Evolutionary conservation across 2,113 vertebrate genomes (phyloP).

Genomic region (Heptranchias perlo): DNA sequence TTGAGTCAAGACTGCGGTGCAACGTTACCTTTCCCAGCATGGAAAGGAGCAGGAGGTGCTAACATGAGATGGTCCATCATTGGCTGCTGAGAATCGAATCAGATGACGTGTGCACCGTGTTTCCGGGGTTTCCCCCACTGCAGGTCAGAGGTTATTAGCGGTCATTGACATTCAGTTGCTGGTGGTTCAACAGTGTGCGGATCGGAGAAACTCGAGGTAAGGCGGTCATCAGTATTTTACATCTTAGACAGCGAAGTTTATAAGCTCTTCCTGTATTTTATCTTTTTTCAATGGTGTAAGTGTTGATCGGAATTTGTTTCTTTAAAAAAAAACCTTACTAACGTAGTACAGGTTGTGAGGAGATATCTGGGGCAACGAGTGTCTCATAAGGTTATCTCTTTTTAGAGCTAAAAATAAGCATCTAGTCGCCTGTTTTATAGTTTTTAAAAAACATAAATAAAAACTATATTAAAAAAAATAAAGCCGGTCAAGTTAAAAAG

Average conservation of each 20-base stretch:
- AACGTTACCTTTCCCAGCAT: too few relatives aligned
- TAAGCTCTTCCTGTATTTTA: too few relatives aligned
- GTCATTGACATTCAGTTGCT: conserved; percentile 39
- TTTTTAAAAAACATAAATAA: too few relatives aligned
- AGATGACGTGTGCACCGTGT: conserved; percentile 40
- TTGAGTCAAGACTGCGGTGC: too few relatives aligned
- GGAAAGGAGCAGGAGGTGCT: not conserved
- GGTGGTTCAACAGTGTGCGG: not conserved
- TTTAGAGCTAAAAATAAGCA: too few relatives aligned
- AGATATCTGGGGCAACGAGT: not conserved
- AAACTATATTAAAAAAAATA: too few relatives aligned
- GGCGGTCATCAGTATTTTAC: not conserved
- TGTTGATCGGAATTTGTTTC: not conserved
- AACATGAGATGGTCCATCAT: not conserved
- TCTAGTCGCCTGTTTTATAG: too few relatives aligned
- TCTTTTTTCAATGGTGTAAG: too few relatives aligned
- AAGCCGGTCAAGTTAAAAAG: not conserved
- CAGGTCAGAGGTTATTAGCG: conserved; percentile 40
- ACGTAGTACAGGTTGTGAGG: not conserved
- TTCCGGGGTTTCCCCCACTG: conserved; percentile 40
- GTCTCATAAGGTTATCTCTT: too few relatives aligned
- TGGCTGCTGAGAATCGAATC: conserved; percentile 42
- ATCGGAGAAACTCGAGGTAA: not conserved
- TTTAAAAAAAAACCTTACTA: not conserved
- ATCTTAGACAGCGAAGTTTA: not conserved